These are phyloP conservation scores for Azorinus chamasolen DNA, from an alignment of 2,888 invertebrate species.

Conservation along the genomic window DNA sequence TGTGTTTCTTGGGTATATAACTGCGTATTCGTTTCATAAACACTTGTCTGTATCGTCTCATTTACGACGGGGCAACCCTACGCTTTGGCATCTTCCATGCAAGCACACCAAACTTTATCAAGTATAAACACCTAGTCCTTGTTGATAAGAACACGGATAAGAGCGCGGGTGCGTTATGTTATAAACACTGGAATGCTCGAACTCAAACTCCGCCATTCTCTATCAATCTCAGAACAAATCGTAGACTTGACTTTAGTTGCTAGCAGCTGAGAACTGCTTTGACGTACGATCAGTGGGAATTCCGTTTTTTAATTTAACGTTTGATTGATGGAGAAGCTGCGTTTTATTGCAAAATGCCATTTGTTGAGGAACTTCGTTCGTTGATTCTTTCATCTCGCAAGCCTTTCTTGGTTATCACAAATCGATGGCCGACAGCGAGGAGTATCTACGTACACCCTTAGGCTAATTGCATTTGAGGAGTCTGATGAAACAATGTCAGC, in stretches of 20 bases:
- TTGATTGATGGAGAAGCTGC: conserved; percentile 28
- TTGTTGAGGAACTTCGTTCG: too few species aligned
- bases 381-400: too few species aligned
- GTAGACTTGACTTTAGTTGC: not conserved
- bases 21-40: too few species aligned
- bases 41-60: too few species aligned
- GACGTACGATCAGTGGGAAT: not conserved
- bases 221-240: not conserved
- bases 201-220: not conserved
- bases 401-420: too few species aligned
- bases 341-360: conserved; percentile 11
- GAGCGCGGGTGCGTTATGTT: not conserved
- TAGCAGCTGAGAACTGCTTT: not conserved
- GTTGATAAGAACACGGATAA: not conserved
- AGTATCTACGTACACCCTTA: too few species aligned
- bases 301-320: too few species aligned
- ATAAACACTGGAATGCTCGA: not conserved
- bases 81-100: not conserved
- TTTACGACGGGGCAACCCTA: too few species aligned
- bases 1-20: too few species aligned
- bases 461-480: too few species aligned
- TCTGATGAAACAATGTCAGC: too few species aligned
- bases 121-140: conserved; percentile 1
- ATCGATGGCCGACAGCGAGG: too few species aligned
- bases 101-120: not conserved